Conservation (phyloP, 2,888 invertebrate species). For the Pteria penguin region DNA sequence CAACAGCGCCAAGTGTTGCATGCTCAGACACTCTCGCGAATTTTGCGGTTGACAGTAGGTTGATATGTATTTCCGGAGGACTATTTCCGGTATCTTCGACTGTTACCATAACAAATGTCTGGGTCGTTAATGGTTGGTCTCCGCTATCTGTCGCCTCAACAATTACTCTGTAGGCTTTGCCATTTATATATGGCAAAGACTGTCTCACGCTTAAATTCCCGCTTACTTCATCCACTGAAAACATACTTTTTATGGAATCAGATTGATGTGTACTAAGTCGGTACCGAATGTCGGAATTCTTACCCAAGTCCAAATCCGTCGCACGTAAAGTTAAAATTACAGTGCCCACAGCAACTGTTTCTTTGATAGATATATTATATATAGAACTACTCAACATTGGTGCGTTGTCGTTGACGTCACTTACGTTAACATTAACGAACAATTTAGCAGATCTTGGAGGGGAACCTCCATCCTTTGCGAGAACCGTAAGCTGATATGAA, state of each 20-base stretch:
- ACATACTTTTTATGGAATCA: conserved; percentile 84
- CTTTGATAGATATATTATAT: conserved; percentile 88
- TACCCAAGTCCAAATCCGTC: conserved; percentile 95
- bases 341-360: conserved; percentile 73
- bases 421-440: conserved; percentile 75
- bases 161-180: conserved; percentile 47
- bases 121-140: conserved; percentile 54
- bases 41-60: conserved; percentile 52
- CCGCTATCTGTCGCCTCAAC: conserved; percentile 61
- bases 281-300: conserved; percentile 97
- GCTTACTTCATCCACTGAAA: conserved; percentile 93
- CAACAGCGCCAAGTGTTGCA: conserved; percentile 85
- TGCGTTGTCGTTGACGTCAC: conserved; percentile 86
- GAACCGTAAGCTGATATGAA: conserved; percentile 88
- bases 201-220: conserved; percentile 90
- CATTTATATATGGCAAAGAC: conserved; percentile 46
- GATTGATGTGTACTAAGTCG: conserved; percentile 84
- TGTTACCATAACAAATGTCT: conserved; percentile 60
- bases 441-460: conserved; percentile 59
- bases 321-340: conserved; percentile 87
- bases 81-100: conserved; percentile 71
- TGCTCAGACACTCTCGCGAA: conserved; percentile 87
- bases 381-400: conserved; percentile 94
- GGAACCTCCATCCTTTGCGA: conserved; percentile 81
- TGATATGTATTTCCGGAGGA: conserved; percentile 65